Evolutionary conservation across 2,113 vertebrate genomes (phyloP).

Genomic region (Boleophthalmus pectinirostris): DNA sequence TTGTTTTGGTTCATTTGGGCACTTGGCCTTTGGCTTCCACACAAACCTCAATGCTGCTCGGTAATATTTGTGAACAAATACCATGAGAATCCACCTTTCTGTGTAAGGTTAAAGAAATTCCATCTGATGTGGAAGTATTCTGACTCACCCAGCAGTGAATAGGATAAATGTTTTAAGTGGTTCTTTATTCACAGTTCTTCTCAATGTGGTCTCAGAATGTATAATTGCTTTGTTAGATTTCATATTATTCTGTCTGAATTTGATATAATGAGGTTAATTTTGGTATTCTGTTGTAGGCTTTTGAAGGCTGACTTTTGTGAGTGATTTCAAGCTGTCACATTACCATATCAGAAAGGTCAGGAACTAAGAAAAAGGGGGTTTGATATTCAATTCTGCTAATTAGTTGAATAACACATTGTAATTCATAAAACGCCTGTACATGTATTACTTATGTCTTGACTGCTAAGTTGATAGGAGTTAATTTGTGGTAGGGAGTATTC

Average conservation of each 20-base stretch:
- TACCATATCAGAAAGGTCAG: slow-evolving; percentile 37
- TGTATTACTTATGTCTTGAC: slow-evolving; percentile 18
- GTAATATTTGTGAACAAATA: too few species aligned
- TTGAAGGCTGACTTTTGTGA: slow-evolving; percentile 17
- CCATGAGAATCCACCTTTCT: too few species aligned
- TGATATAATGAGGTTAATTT: slow-evolving; percentile 50
- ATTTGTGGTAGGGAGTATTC: slow-evolving; percentile 30
- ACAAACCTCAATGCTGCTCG: too few species aligned
- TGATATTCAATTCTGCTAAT: slow-evolving; percentile 19
- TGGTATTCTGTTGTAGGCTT: slow-evolving; percentile 8
- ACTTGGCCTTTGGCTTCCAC: too few species aligned
- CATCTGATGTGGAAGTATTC: too few species aligned
- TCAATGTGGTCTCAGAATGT: background rate
- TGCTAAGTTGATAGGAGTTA: slow-evolving; percentile 18
- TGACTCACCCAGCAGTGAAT: background rate
- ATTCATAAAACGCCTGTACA: slow-evolving; percentile 25
- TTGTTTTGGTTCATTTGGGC: too few species aligned
- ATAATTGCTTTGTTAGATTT: background rate
- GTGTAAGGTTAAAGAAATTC: too few species aligned
- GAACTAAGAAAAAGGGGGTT: background rate
- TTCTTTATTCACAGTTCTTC: background rate
- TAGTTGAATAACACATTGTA: slow-evolving; percentile 24
- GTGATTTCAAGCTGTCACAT: slow-evolving; percentile 35
- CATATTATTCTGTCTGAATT: background rate
- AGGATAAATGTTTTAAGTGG: background rate